Evolutionary conservation across 2,113 vertebrate species (phyloP), one percentile per base, ranked within the genome.

Genomic region (Pseudopipra pipra): DNA sequence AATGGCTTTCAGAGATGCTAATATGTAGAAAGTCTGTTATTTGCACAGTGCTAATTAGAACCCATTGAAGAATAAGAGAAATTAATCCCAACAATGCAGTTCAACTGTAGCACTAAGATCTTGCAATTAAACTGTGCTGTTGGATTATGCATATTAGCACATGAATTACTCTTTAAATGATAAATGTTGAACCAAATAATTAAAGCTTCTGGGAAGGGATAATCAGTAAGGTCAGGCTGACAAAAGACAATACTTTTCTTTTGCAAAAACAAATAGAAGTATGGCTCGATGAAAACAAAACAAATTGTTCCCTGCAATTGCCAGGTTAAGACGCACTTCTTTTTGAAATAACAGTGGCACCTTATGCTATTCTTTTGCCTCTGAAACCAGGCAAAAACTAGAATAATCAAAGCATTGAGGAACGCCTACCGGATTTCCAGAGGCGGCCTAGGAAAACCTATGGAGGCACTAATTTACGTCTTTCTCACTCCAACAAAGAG

Each of bases 401-500:
- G 41, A 67, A 66, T 35, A 56, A 63, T 44, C 43, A 56, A 75
- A 77, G 23, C 52, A 52, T 49, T 23, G 44, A 78, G 62, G 81
- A 82, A 52, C 1, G 1, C 44, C 61, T 78, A 39, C 9, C 33
- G 22, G 33, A 6, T 68, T 62, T 74, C 77, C 73, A 77, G 56
- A 33, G 23, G 59, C 4, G 16, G 35, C 28, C 25, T 87, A 73
- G 16, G 66, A 52, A 82, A 56, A 10, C 51, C 58, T 56, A 5
- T 0, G 0, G 75, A 66, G 83, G 22, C 7, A 25, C 83, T n/a
- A 23, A 76, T 70, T 81, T 27, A 3, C 0, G 0, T 47, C 46
- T 74, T 77, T 35, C 41, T 37, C 12, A 1, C 55, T 72, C 16
- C 52, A 63, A 47, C 62, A 15, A 41, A 49, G 86, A 56, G 21